phyloP scores from a whole-genome alignment of 2,113 vertebrate species.

The Myotis davidii region DNA sequence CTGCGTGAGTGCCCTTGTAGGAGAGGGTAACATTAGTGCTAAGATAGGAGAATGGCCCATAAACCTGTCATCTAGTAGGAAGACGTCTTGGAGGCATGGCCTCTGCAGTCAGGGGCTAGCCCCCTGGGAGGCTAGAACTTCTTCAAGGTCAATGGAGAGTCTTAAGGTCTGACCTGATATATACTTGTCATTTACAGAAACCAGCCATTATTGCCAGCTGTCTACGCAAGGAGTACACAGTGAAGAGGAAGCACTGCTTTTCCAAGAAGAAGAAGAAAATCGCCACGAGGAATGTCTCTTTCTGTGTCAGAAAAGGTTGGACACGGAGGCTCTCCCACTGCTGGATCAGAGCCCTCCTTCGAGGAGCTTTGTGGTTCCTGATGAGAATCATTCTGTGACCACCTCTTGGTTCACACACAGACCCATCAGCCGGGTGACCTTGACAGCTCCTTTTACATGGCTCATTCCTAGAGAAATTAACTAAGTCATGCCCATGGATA shows the following conservation, averaged over 20 bases:
- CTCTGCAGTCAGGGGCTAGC: not conserved
- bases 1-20: not conserved
- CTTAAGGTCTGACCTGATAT: not conserved
- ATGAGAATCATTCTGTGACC: not conserved
- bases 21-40: not conserved
- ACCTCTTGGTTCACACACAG: not conserved
- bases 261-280: slow-evolving; percentile 85
- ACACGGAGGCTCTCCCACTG: too few species aligned
- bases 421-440: not conserved
- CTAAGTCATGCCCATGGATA: not conserved
- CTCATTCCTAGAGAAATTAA: not conserved
- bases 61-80: not conserved
- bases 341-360: not conserved
- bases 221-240: slow-evolving; percentile 86
- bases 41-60: not conserved
- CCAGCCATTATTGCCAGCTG: slow-evolving; percentile 87
- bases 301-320: slow-evolving; percentile 91
- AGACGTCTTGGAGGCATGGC: not conserved
- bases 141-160: not conserved
- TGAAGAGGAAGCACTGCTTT: slow-evolving; percentile 80
- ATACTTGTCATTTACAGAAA: slow-evolving; percentile 81
- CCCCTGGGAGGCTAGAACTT: not conserved
- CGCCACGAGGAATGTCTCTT: slow-evolving; percentile 89
- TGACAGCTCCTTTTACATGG: not conserved
- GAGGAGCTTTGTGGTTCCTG: not conserved